Percentiles rank a stretch among this genome's conserved stretches.
Conservation (phyloP, 2,888 invertebrate genomes). For the Neoascia interrupta region DNA sequence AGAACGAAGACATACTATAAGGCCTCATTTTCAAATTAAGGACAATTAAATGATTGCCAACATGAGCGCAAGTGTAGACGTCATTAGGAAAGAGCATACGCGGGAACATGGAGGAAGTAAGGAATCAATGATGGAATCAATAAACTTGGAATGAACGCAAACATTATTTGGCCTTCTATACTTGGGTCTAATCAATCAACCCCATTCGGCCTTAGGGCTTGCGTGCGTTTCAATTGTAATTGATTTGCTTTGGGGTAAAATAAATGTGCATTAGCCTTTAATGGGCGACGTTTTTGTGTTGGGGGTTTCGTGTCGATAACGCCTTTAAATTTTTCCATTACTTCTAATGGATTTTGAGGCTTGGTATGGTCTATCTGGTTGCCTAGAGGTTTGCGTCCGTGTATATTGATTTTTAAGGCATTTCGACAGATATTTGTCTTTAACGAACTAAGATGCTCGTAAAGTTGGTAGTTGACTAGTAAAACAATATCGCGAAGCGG, state of each 20-base stretch:
- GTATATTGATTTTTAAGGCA: too few species aligned
- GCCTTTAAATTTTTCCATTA: conserved; percentile 46
- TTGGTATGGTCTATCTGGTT: too few species aligned
- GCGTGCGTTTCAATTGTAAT: conserved; percentile 63
- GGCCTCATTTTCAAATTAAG: conserved; percentile 57
- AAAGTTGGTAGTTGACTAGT: too few species aligned
- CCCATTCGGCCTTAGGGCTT: conserved; percentile 60
- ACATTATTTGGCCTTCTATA: conserved; percentile 42
- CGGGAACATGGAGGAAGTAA: neutral
- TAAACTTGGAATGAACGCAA: conserved; percentile 57
- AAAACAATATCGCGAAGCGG: too few species aligned
- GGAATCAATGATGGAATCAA: conserved; percentile 62
- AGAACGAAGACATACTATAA: conserved; percentile 1
- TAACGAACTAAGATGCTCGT: too few species aligned
- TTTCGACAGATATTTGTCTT: too few species aligned
- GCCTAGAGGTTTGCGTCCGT: too few species aligned
- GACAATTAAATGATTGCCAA: conserved; percentile 66
- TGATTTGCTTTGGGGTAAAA: conserved; percentile 55
- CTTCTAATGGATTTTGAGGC: conserved; percentile 33
- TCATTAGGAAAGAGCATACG: conserved; percentile 29
- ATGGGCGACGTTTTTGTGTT: conserved; percentile 17
- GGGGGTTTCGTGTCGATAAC: conserved; percentile 33
- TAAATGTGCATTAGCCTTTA: conserved; percentile 62
- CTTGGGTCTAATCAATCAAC: conserved; percentile 68
- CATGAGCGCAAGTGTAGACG: conserved; percentile 44